Base-by-base conservation (phyloP, 2,113 vertebrate genomes). In the Ia io region DNA sequence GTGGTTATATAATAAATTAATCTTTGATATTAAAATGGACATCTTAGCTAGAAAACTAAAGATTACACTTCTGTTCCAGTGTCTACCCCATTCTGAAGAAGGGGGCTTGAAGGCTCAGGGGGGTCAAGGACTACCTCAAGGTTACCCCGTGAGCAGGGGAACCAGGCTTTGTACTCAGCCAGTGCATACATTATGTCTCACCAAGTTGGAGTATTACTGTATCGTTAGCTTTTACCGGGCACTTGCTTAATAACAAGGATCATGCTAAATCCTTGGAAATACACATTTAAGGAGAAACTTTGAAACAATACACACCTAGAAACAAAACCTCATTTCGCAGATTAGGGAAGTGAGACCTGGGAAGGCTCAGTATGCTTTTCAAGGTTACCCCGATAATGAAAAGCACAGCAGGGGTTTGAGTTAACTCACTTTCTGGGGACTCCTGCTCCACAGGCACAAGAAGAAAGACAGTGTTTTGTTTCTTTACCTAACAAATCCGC, bases 11-110 rank as follows among this genome's bases (percentile, higher is more conserved):
- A 22, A 96, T n/a, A 76, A 61, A 91, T 59, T 56, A 82, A 86
- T 93, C 79, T 53, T 67, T 95, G 53, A 85, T 78, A 91, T 83
- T 89, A 91, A 93, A 88, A 86, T 59, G 35, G 40, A 6, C 42
- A 73, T 74, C 35, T 73, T 47, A 63, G 25, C 1, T 4, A 86
- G 79, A 85, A 97, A 49, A 93, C 20, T 88, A 91, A 85, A 74
- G 42, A 51, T 18, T 37, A 25, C 14, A 70, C 84, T 94, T 88
- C 40, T 95, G 2, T 88, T 73, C 32, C 10, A 22, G 14, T 76
- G 9, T 70, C n/a, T 5, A 73, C 10, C 13, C 3, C 35, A 10
- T 35, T 63, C 13, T 32, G 16, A 2, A 28, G 59, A 59, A 88
- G 22, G 40, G 9, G 53, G 20, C 12, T 12, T 5, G 14, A 59